Evolutionary conservation across 1,140 invertebrate genomes (phyloP).

Genomic region (Bombus pascuorum): DNA sequence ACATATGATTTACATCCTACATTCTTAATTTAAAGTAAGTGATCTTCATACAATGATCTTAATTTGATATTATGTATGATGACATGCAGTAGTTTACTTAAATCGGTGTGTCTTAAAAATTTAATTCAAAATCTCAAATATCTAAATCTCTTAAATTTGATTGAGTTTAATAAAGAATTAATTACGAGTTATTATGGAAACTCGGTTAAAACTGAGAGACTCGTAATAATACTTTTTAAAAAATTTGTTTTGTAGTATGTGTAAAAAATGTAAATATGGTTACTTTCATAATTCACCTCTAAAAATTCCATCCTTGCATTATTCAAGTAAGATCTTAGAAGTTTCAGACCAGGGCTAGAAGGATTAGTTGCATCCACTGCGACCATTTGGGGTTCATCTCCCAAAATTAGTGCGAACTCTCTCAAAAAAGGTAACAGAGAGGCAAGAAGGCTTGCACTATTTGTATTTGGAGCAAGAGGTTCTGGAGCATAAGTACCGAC

Average conservation of each 20-base stretch:
- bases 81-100: constrained; percentile 39
- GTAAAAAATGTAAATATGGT: constrained; percentile 23
- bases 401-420: constrained; percentile 78
- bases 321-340: constrained; percentile 78
- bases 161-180: constrained; percentile 51
- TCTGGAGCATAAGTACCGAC: constrained; percentile 81
- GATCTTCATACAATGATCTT: constrained; percentile 16
- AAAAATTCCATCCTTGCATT: constrained; percentile 78
- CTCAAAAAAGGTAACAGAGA: constrained; percentile 78
- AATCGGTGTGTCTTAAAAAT: not conserved
- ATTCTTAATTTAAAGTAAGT: constrained; percentile 12
- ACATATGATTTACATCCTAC: constrained; percentile 6
- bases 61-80: not conserved
- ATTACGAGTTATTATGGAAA: constrained; percentile 22
- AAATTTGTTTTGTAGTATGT: constrained; percentile 45
- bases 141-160: not conserved
- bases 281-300: constrained; percentile 73
- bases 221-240: constrained; percentile 26
- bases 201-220: constrained; percentile 34
- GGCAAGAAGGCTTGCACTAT: constrained; percentile 74
- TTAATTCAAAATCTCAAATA: not conserved
- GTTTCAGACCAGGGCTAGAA: constrained; percentile 80
- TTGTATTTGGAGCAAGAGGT: constrained; percentile 75
- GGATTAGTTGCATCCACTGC: constrained; percentile 81
- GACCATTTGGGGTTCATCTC: constrained; percentile 78